These are phyloP conservation scores for Punctoribates punctum DNA, from an alignment of 2,888 invertebrate genomes.

Conservation along the genomic window DNA sequence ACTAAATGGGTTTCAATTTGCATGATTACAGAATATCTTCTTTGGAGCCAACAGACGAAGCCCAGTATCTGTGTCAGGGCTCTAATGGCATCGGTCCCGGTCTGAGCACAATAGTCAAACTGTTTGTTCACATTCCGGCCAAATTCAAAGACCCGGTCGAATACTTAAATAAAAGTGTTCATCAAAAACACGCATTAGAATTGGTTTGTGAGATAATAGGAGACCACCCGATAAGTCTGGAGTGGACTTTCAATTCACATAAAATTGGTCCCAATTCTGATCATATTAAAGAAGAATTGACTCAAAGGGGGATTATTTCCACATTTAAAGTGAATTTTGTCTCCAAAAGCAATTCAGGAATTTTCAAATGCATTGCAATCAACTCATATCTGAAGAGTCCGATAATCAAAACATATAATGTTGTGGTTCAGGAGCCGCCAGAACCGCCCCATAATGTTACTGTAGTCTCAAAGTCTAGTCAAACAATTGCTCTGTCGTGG, in stretches of 20 bases:
- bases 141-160: neutral
- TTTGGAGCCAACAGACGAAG: conserved; percentile 48
- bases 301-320: conserved; percentile 4
- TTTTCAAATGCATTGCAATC: conserved; percentile 64
- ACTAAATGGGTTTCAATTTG: too few species aligned
- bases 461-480: conserved; percentile 51
- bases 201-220: conserved; percentile 1
- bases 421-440: conserved; percentile 69
- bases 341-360: conserved; percentile 54
- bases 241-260: conserved; percentile 21
- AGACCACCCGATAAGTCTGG: conserved; percentile 32
- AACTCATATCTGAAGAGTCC: conserved; percentile 73
- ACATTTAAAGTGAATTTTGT: conserved; percentile 5
- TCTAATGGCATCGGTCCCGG: conserved; percentile 94
- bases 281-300: conserved; percentile 31
- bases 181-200: neutral
- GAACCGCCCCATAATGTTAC: conserved; percentile 52
- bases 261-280: neutral
- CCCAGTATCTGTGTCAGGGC: conserved; percentile 72
- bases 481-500: conserved; percentile 52
- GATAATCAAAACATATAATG: conserved; percentile 84
- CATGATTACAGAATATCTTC: conserved; percentile 50
- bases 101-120: conserved; percentile 85
- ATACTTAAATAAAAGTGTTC: neutral
- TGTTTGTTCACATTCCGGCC: conserved; percentile 63